phyloP scores from a whole-genome alignment of 1,140 invertebrate genomes.

The Pinna nobilis region DNA sequence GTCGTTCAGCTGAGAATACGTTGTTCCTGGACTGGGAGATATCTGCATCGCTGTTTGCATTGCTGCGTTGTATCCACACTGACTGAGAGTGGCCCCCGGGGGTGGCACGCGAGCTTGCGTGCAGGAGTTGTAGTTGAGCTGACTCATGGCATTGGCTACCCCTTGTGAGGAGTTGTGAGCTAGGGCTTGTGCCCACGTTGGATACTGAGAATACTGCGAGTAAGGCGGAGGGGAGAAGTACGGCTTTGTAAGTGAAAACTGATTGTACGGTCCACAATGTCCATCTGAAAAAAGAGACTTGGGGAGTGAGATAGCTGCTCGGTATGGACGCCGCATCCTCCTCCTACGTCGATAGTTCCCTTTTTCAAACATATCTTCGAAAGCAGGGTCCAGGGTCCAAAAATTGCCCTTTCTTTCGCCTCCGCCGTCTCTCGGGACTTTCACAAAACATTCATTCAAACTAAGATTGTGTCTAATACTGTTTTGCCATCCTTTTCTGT shows the following conservation, averaged over 20 bases:
- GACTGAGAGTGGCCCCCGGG: constrained; percentile 42
- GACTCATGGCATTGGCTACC: constrained; percentile 44
- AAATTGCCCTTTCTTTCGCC: constrained; percentile 73
- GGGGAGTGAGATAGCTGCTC: constrained; percentile 64
- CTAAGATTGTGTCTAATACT: constrained; percentile 73
- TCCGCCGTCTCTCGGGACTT: constrained; percentile 71
- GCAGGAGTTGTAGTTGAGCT: constrained; percentile 64
- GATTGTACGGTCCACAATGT: constrained; percentile 61
- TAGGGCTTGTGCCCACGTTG: constrained; percentile 57
- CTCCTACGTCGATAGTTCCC: constrained; percentile 71
- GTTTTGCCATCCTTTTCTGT: constrained; percentile 74
- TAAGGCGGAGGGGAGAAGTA: constrained; percentile 66
- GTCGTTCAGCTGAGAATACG: constrained; percentile 61
- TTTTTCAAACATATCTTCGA: constrained; percentile 75
- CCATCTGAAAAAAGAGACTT: constrained; percentile 66
- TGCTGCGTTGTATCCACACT: constrained; percentile 54
- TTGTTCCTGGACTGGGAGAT: constrained; percentile 52
- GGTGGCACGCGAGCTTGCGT: constrained; percentile 58
- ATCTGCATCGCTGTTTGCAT: constrained; percentile 60
- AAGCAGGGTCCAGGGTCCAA: constrained; percentile 73
- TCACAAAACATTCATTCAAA: constrained; percentile 74
- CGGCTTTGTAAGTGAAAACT: constrained; percentile 66
- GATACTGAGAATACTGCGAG: constrained; percentile 66
- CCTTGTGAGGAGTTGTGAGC: constrained; percentile 48
- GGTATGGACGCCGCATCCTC: constrained; percentile 68